Base-by-base conservation (phyloP, 2,113 vertebrate genomes). In the Circaetus gallicus region DNA sequence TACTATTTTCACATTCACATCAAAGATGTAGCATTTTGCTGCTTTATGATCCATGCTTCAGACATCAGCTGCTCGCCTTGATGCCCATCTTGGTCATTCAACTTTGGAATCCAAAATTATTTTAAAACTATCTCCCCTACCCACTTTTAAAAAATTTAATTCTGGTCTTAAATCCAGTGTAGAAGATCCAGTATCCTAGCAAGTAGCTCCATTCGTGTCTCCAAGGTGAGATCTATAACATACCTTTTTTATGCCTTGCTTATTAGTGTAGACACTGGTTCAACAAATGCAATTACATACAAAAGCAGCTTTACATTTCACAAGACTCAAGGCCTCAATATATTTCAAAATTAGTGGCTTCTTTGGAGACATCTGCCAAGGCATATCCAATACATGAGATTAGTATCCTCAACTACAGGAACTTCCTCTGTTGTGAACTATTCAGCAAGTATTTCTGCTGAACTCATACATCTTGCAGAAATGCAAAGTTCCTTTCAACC, bases 371-470 rank as follows among this genome's bases (percentile, higher is more conserved):
- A 58, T 56, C 59, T 89, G 91, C 84, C 72, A 90, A 82, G 47
- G 53, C 74, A 49, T 36, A 79, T 43, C 66, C 78, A 90, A 24
- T 40, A 52, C 15, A 67, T 20, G 56, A 92, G 32, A 85, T 89
- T 45, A 73, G 67, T 13, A 32, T 55, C 28, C 74, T 87, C 62
- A 84, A 6, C 77, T 50, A 13, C 6, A 94, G 62, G 62, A 90
- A 47, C 32, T 82, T 88, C 84, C 84, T 93, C 43, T 94, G 79
- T 67, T 4, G 7, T 62, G 85, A 96, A 40, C 86, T 71, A 17
- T 77, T 88, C 90, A 89, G 71, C 80, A 86, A 78, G 13, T 83
- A 86, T 94, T 93, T 83, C 72, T 96, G 81, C 76, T 90, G 78
- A 97, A 91, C 55, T 83, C 63, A 1, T 73, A 21, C 18, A 81